Percentiles rank a stretch among this genome's conserved stretches.
Evolutionary conservation across 2,113 vertebrate genomes (phyloP).

Genomic region (Atlantisia rogersi): DNA sequence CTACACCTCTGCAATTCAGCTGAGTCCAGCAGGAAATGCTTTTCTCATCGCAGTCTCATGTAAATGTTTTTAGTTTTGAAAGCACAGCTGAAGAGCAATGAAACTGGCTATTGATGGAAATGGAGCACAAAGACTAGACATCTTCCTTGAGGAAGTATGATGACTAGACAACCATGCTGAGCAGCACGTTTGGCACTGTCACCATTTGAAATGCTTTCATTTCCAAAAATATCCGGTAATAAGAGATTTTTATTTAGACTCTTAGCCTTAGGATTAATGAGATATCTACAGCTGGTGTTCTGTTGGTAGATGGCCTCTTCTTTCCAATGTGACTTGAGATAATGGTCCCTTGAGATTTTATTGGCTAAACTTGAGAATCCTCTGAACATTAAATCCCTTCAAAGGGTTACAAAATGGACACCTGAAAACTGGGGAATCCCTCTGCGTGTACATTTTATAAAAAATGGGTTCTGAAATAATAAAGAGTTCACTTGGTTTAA

Average conservation of each 20-base stretch:
- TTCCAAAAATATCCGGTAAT: background rate
- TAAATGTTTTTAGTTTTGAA: background rate
- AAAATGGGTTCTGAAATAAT: background rate
- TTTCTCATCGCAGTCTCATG: background rate
- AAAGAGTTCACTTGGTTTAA: background rate
- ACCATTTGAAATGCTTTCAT: background rate
- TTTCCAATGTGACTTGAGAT: background rate
- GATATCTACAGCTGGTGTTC: accelerated
- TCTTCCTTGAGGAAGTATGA: background rate
- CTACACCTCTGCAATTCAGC: background rate
- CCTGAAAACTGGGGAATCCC: background rate
- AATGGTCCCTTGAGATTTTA: background rate
- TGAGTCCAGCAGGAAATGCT: background rate
- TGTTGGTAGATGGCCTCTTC: background rate
- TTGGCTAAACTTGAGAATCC: background rate
- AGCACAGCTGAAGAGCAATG: background rate
- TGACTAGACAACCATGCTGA: background rate
- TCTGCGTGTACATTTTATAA: background rate
- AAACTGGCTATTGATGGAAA: background rate
- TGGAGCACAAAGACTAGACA: background rate
- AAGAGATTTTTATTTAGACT: background rate
- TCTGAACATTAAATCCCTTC: background rate
- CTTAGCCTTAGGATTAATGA: background rate
- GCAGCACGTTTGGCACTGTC: background rate
- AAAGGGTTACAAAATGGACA: background rate